Base-by-base conservation (phyloP, 1,140 invertebrate species). In the Chironomus striatipennis region DNA sequence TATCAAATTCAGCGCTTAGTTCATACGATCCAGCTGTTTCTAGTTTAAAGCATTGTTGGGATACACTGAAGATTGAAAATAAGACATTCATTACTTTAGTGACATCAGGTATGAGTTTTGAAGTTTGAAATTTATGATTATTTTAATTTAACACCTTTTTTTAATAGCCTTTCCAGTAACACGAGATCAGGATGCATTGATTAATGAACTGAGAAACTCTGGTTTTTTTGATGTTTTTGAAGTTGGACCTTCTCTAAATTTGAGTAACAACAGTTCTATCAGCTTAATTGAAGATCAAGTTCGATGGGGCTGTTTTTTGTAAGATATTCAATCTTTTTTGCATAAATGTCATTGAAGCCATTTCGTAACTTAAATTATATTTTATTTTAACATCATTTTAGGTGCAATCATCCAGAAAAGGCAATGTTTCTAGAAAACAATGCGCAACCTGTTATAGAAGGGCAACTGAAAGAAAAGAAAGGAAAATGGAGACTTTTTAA, bases 141-240 rank as follows among this genome's bases (percentile, higher is more conserved):
- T 2, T 34, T 34, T 34, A 34, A 34, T 34, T 34, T n/a, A n/a
- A n/a, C n/a, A n/a, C n/a, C n/a, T n/a, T n/a, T n/a, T n/a, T n/a
- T n/a, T n/a, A n/a, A 34, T 5, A 34, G 92, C 93, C 65, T 98
- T 98, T 85, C 95, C 95, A 1, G 90, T 91, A 74, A 83, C 77
- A 75, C 79, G 93, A 89, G 95, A 97, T 79, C 93, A 95, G 83
- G 92, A 95, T 77, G 86, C 88, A 76, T 81, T 97, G 24, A 83
- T 96, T 18, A 91, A 91, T 79, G 95, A 98, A 84, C 84, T 98
- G 7, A 87, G 93, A n/a, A 88, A 91, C 78, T 88, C 89, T 47
- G 89, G 94, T 24, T 97, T 94, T 82, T 94, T 96, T 84, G 95
- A 97, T 83, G 92, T 96, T 21, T 97, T 98, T 83, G 93, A 95